Conservation (phyloP, 2,888 invertebrate species). For the Oxytorus armatus region DNA sequence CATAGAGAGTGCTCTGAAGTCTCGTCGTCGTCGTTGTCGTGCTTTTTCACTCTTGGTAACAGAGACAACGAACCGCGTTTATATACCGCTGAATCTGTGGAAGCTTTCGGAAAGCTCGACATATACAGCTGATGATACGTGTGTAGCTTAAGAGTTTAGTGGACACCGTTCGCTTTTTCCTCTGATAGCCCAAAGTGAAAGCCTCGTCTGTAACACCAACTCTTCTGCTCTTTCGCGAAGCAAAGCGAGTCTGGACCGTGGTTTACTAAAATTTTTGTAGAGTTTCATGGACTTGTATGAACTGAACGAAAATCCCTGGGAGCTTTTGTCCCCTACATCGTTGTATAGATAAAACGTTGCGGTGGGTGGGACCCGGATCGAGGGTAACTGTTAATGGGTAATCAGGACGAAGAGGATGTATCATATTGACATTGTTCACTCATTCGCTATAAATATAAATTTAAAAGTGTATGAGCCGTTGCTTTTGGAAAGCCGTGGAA, state of each 20-base stretch:
- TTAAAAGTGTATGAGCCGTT: constrained; percentile 28
- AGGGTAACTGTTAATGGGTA: not conserved
- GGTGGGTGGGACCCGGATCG: not conserved
- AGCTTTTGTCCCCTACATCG: not conserved
- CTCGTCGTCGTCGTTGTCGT: constrained; percentile 45
- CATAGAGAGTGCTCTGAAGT: constrained; percentile 57
- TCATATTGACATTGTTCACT: constrained; percentile 11
- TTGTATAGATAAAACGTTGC: not conserved
- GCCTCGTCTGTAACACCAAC: constrained; percentile 45
- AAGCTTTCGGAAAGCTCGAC: constrained; percentile 41
- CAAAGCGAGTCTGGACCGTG: constrained; percentile 19
- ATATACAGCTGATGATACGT: constrained; percentile 27
- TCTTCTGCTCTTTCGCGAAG: constrained; percentile 2
- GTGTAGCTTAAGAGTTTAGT: constrained; percentile 27
- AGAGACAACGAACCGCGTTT: constrained; percentile 60
- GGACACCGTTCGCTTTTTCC: constrained; percentile 51
- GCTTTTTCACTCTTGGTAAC: constrained; percentile 56
- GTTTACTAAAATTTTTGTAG: constrained; percentile 4
- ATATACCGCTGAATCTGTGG: constrained; percentile 43
- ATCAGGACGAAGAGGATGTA: not conserved
- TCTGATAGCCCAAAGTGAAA: constrained; percentile 58
- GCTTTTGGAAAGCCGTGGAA: not conserved
- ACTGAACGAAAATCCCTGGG: not conserved
- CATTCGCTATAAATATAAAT: not conserved
- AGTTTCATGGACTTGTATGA: constrained; percentile 4